These are phyloP conservation scores for Slavum lentiscoides DNA, from an alignment of 2,888 invertebrate species.

Conservation along the genomic window DNA sequence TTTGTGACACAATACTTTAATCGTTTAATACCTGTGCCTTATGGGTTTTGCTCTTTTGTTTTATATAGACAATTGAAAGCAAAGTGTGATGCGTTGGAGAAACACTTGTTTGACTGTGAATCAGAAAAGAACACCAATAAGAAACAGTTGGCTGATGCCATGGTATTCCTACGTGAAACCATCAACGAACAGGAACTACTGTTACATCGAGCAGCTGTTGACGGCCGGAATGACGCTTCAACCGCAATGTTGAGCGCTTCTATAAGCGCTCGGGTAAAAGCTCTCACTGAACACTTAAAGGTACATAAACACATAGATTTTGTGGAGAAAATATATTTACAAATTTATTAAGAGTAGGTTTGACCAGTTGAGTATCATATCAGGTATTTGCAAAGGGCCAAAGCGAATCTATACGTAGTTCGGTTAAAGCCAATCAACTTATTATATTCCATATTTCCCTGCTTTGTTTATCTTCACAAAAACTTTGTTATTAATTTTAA, in stretches of 20 bases:
- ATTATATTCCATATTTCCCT: too few relatives aligned
- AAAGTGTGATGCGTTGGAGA: constrained; percentile 61
- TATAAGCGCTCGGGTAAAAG: constrained; percentile 54
- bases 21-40: too few relatives aligned
- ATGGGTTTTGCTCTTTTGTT: neutral
- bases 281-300: constrained; percentile 54
- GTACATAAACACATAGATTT: constrained; percentile 18
- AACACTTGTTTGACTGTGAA: constrained; percentile 61
- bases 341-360: too few relatives aligned
- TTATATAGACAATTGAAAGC: constrained; percentile 53
- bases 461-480: too few relatives aligned
- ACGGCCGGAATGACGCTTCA: constrained; percentile 40
- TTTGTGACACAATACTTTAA: too few relatives aligned
- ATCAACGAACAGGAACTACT: constrained; percentile 64
- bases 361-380: too few relatives aligned
- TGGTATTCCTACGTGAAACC: constrained; percentile 64
- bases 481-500: too few relatives aligned
- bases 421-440: too few relatives aligned
- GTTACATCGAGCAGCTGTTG: constrained; percentile 21
- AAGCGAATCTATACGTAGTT: too few relatives aligned
- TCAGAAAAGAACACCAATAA: constrained; percentile 63
- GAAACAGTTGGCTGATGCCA: constrained; percentile 64
- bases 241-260: constrained; percentile 56
- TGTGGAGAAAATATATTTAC: neutral
- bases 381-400: too few relatives aligned